Evolutionary conservation across 2,888 invertebrate species (phyloP).

Genomic region (Cheilosia grossa): DNA sequence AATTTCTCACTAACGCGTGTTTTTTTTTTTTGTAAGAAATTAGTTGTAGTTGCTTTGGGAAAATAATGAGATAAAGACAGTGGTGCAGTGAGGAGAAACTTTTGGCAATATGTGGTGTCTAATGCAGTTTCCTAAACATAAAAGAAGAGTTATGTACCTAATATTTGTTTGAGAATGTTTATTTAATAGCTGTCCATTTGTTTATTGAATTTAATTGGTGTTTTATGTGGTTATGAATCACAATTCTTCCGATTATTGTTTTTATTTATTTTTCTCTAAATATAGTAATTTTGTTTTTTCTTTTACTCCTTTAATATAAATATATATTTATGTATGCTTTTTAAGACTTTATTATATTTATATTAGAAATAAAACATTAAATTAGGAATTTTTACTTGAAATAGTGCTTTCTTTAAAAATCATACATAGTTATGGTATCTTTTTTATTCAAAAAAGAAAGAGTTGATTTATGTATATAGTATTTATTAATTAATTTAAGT

Average conservation of each 20-base stretch:
- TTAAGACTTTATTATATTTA: conserved; percentile 57
- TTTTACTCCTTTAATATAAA: conserved; percentile 64
- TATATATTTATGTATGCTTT: conserved; percentile 64
- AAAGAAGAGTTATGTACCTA: conserved; percentile 2
- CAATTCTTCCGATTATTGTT: conserved; percentile 65
- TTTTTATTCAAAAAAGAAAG: conserved; percentile 32
- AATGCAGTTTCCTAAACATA: conserved; percentile 43
- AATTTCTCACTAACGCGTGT: conserved; percentile 68
- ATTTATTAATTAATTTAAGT: conserved; percentile 50
- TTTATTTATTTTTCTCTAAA: conserved; percentile 39
- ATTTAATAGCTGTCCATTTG: conserved; percentile 57
- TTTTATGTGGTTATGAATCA: conserved; percentile 68
- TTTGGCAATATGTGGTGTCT: conserved; percentile 32
- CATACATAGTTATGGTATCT: conserved; percentile 23
- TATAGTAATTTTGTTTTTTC: conserved; percentile 57
- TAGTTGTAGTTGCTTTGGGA: conserved; percentile 26
- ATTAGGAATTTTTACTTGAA: conserved; percentile 62
- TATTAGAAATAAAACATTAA: conserved; percentile 48
- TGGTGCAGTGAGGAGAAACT: conserved; percentile 63
- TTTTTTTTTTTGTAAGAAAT: conserved; percentile 33
- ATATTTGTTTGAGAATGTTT: conserved; percentile 38
- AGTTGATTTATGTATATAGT: conserved; percentile 12
- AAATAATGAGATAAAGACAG: conserved; percentile 40
- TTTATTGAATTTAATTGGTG: conserved; percentile 71
- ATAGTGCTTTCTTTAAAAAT: conserved; percentile 51